These are phyloP conservation scores for Diarsia dahlii DNA, from an alignment of 2,888 invertebrate genomes.

Conservation along the genomic window DNA sequence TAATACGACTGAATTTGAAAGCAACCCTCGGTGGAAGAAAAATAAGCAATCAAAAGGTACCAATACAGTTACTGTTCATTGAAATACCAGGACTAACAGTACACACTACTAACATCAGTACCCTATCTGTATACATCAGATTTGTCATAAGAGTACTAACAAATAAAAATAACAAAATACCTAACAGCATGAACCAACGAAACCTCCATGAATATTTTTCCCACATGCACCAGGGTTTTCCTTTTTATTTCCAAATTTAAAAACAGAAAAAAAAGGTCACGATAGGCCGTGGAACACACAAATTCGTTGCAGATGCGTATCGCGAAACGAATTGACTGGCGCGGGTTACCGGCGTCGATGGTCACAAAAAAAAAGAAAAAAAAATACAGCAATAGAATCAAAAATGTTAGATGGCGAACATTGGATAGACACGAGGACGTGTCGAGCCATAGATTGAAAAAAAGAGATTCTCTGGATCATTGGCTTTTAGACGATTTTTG, in stretches of 20 bases:
- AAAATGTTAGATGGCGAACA: constrained; percentile 73
- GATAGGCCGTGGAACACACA: constrained; percentile 67
- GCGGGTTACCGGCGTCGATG: constrained; percentile 73
- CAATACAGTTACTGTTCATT: not conserved
- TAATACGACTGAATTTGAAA: constrained; percentile 6
- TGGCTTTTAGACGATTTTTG: not conserved
- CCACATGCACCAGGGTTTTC: constrained; percentile 29
- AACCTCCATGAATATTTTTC: constrained; percentile 66
- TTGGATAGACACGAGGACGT: constrained; percentile 59
- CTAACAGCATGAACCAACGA: constrained; percentile 33
- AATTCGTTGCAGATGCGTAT: constrained; percentile 76
- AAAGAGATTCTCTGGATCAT: constrained; percentile 2
- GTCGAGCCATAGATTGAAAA: constrained; percentile 52
- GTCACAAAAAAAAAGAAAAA: constrained; percentile 63
- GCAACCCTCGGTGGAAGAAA: not conserved
- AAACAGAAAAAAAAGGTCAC: constrained; percentile 55
- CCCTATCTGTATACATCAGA: not conserved
- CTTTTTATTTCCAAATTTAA: constrained; percentile 50
- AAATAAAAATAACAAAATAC: constrained; percentile 34
- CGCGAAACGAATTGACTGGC: constrained; percentile 81
- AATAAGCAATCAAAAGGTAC: not conserved
- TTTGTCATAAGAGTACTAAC: constrained; percentile 8
- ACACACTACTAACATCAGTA: not conserved
- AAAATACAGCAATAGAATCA: constrained; percentile 68
- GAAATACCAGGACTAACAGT: not conserved